Percentiles rank a stretch among this genome's conserved stretches.
These are phyloP conservation scores for Glaucopsyche alexis DNA, from an alignment of 2,888 invertebrate genomes.

Conservation along the genomic window DNA sequence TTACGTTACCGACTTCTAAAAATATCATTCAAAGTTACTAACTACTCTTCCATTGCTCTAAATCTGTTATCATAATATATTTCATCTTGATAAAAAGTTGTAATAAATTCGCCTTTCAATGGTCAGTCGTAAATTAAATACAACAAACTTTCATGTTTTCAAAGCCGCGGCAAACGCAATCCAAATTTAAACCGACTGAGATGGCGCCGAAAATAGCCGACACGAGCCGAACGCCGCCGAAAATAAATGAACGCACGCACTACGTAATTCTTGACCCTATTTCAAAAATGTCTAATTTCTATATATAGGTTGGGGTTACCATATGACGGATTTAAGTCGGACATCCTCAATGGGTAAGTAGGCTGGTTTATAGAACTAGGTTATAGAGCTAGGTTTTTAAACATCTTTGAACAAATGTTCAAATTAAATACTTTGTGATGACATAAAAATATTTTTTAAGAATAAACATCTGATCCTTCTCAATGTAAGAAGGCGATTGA, in stretches of 20 bases:
- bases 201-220: conserved; percentile 50
- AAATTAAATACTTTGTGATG: too few relatives aligned
- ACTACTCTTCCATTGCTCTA: neutral
- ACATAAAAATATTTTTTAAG: too few relatives aligned
- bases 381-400: neutral
- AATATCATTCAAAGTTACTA: too few relatives aligned
- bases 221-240: conserved; percentile 52
- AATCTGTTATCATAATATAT: conserved; percentile 6
- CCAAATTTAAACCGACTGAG: conserved; percentile 62
- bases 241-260: conserved; percentile 64
- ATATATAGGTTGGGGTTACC: conserved; percentile 41
- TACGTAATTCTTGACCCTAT: conserved; percentile 77
- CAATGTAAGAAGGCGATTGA: too few relatives aligned
- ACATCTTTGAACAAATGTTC: neutral
- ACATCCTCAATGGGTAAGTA: conserved; percentile 20
- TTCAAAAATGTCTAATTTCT: conserved; percentile 61
- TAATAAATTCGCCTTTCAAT: conserved; percentile 10
- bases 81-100: neutral
- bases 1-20: too few relatives aligned
- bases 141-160: conserved; percentile 12
- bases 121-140: conserved; percentile 12
- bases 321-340: conserved; percentile 25
- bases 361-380: conserved; percentile 12
- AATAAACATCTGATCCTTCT: too few relatives aligned
- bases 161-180: conserved; percentile 47